A percentile compares a stretch with the other conserved stretches of the same genome.
Conservation (phyloP, 2,113 vertebrate genomes). For the Melanotaenia duboulayi region DNA sequence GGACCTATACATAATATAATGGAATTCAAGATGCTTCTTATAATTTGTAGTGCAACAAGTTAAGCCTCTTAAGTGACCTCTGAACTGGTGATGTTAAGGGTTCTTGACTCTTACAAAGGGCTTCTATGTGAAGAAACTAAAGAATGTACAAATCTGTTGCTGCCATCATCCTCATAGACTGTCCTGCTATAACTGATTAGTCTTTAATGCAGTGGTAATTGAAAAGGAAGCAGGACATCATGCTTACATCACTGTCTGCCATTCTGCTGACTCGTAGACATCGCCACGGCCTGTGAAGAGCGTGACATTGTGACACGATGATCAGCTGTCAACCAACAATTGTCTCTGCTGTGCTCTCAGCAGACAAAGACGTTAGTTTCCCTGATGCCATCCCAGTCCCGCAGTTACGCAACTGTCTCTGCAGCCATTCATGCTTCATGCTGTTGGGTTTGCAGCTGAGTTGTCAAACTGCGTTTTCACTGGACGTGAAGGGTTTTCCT, state of each 20-base stretch:
- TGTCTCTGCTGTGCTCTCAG: conserved; percentile 31
- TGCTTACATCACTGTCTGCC: conserved; percentile 10
- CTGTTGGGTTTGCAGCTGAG: no score
- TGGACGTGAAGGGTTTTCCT: no score
- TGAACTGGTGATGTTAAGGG: not conserved
- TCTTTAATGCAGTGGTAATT: not conserved
- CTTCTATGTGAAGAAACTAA: no score
- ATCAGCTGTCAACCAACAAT: conserved; percentile 36
- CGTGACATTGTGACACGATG: conserved; percentile 11
- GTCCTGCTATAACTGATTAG: not conserved
- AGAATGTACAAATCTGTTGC: not conserved
- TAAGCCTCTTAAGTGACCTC: not conserved
- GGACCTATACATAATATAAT: not conserved
- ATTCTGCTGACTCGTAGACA: conserved; percentile 16
- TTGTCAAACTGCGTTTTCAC: no score
- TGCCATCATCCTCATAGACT: not conserved
- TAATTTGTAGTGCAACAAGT: not conserved
- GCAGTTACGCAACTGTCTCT: no score
- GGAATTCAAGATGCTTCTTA: not conserved
- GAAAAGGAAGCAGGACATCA: conserved; percentile 1
- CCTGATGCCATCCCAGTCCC: not conserved
- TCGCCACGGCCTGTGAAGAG: not conserved
- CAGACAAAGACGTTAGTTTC: conserved; percentile 9
- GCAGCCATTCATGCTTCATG: no score
- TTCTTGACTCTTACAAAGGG: not conserved